phyloP scores from a whole-genome alignment of 2,113 vertebrate genomes.

The Melozone crissalis region DNA sequence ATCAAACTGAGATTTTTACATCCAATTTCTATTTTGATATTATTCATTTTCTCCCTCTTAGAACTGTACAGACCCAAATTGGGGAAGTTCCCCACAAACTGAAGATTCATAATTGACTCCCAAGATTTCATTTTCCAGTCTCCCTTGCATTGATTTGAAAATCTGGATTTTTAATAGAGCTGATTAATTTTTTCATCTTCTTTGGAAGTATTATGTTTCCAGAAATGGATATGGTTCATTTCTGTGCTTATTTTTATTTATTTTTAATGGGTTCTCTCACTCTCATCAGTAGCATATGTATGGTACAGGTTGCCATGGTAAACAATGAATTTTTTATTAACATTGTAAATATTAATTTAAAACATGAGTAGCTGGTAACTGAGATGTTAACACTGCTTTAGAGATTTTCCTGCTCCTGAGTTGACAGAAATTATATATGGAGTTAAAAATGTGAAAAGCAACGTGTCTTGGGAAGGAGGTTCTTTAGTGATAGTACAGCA shows the following conservation, averaged over 20 bases:
- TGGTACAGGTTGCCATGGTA: slow-evolving; percentile 18
- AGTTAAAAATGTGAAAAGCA: neutral
- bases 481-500: neutral
- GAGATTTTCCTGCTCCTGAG: neutral
- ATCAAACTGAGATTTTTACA: neutral
- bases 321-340: slow-evolving; percentile 44
- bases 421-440: neutral
- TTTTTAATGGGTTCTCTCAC: slow-evolving; percentile 1
- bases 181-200: neutral
- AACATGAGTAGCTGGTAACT: neutral
- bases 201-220: neutral
- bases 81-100: neutral
- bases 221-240: neutral
- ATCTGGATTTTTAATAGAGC: neutral
- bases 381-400: neutral
- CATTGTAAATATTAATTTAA: slow-evolving; percentile 30
- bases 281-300: neutral
- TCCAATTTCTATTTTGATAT: neutral
- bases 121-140: neutral
- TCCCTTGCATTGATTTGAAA: neutral
- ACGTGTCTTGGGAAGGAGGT: neutral
- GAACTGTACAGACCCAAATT: neutral
- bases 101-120: neutral
- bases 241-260: slow-evolving; percentile 18
- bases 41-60: neutral